These are phyloP conservation scores for Rotaria sp. DNA, from an alignment of 2,888 invertebrate species.

Conservation along the genomic window DNA sequence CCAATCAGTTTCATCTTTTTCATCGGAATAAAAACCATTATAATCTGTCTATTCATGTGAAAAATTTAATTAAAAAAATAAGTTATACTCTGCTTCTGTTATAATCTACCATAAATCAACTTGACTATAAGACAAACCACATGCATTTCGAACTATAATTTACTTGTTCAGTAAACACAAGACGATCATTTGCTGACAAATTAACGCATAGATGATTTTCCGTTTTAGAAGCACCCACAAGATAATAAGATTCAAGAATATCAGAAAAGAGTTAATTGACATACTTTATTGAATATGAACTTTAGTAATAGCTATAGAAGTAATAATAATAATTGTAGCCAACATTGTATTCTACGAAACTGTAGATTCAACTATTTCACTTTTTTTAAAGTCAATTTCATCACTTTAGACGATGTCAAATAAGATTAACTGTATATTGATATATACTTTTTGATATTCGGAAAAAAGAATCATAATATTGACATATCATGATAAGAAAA, in stretches of 20 bases:
- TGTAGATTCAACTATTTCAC: no score
- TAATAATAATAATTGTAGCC: no score
- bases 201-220: neutral
- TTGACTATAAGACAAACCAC: no score
- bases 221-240: neutral
- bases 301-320: neutral
- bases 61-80: neutral
- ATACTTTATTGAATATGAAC: no score
- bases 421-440: no score
- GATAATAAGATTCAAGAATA: neutral
- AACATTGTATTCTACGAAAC: no score
- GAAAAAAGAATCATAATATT: no score
- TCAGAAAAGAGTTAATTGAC: neutral
- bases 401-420: no score
- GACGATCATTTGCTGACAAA: neutral
- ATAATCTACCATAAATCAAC: neutral
- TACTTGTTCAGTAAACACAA: neutral
- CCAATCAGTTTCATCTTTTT: neutral
- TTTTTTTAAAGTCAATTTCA: no score
- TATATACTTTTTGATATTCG: no score
- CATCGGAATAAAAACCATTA: neutral
- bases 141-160: neutral
- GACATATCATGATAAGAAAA: no score
- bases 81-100: neutral
- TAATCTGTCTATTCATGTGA: neutral